Evolutionary conservation across 2,113 vertebrate genomes (phyloP).

Genomic region (Cavia aperea): DNA sequence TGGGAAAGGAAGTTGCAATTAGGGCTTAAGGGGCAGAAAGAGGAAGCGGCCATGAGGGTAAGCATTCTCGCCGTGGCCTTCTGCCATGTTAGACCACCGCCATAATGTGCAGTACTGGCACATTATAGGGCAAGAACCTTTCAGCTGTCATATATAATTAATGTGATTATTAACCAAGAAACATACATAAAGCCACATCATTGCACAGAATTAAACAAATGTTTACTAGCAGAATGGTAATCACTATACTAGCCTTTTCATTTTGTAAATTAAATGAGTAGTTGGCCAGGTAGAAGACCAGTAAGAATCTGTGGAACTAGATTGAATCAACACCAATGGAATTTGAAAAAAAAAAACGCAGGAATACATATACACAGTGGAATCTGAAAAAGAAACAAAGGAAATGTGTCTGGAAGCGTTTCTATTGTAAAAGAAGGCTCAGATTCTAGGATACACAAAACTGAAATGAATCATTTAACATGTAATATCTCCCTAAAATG

Average conservation of each 20-base stretch:
- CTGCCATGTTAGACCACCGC: no score
- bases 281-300: not conserved
- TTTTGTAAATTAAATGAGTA: constrained; percentile 6
- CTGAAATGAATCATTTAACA: constrained; percentile 24
- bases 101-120: no score
- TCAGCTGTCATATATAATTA: not conserved
- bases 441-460: constrained; percentile 28
- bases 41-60: no score
- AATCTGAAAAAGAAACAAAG: constrained; percentile 42
- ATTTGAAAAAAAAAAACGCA: constrained; percentile 39
- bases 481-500: constrained; percentile 12
- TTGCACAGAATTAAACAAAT: not conserved
- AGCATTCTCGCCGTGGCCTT: no score
- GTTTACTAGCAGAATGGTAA: not conserved
- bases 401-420: constrained; percentile 15
- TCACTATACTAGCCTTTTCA: not conserved
- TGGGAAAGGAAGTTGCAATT: no score
- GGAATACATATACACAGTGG: constrained; percentile 26
- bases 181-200: not conserved
- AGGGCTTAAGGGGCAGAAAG: no score
- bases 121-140: no score
- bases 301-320: constrained; percentile 1
- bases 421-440: not conserved
- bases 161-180: constrained; percentile 4
- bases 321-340: not conserved